Conservation (phyloP, 2,888 invertebrate species). For the Mimumesa dahlbomi region DNA sequence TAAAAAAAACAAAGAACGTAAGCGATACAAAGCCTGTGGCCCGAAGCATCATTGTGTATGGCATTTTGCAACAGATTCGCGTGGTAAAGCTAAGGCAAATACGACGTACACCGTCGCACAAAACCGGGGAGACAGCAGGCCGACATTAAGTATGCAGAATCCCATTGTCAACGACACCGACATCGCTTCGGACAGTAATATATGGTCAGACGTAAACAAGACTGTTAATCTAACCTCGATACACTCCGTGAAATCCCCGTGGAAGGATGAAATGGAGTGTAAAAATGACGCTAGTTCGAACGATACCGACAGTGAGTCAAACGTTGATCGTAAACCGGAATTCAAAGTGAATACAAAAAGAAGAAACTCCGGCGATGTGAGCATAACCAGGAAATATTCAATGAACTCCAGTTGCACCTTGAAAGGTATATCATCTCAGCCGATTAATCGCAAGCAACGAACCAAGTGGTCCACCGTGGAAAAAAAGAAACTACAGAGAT, state of each 20-base stretch:
- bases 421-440: not conserved
- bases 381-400: too few relatives aligned
- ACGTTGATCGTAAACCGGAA: not conserved
- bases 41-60: conserved; percentile 66
- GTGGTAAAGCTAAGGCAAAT: conserved; percentile 70
- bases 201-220: conserved; percentile 29
- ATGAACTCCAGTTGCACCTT: too few relatives aligned
- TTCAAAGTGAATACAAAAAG: not conserved
- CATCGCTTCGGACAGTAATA: conserved; percentile 43
- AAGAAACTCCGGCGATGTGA: not conserved
- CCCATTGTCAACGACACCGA: conserved; percentile 34
- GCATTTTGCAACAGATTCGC: conserved; percentile 77
- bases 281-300: conserved; percentile 14
- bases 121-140: conserved; percentile 58
- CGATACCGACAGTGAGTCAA: conserved; percentile 33
- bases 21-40: conserved; percentile 24
- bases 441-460: conserved; percentile 2
- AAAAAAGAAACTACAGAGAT: conserved; percentile 62
- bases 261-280: conserved; percentile 51
- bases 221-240: conserved; percentile 24
- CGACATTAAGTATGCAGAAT: conserved; percentile 47
- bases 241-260: conserved; percentile 56
- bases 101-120: conserved; percentile 70
- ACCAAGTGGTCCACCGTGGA: conserved; percentile 34
- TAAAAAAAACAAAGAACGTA: conserved; percentile 1